Base-by-base conservation (phyloP, 2,888 invertebrate genomes). In the Tillus elongatus region DNA sequence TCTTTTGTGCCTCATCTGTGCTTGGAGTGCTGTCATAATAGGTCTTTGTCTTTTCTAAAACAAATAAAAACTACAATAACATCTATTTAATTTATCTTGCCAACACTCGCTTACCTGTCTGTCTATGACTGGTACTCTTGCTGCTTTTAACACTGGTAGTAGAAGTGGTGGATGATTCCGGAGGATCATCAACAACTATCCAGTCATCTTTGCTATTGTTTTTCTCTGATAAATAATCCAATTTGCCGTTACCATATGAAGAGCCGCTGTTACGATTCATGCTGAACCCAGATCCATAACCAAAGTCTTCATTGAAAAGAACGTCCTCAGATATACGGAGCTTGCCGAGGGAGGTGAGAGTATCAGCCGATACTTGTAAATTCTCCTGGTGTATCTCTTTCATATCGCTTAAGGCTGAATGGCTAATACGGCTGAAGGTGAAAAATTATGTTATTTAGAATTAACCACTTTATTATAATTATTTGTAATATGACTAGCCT, bases 351-450 rank as follows among this genome's bases (percentile, higher is more conserved):
- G 63, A 61, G 34, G 58, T 64, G 58, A 67, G 65, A 57, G 61
- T 66, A 52, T 61, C 65, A 13, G 66, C 61, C 4, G 63, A 56
- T 33, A 61, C 54, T 15, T 68, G 65, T 4, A 73, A 65, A 51
- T 72, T 75, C 60, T 91, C 84, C 68, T 95, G 95, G 59, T 89
- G 83, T 56, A 97, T 90, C 13, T 75, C 75, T 58, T 85, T 79
- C 92, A 96, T 95, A 63, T 91, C 93, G 38, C 79, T 80, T 36
- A 88, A 61, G 8, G 90, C 91, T 8, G 92, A 92, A 70, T 91
- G 91, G 45, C 82, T 85, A 8, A 82, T 74, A 34, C 77, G 81
- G 30, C 77, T 77, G 49, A 34, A 62, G 49, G 53, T 19, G 27
- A 40, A 32, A 45, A 40, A 32, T 32, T 44, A 32, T 13, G 13